These are phyloP conservation scores for Plodia interpunctella DNA, from an alignment of 1,140 invertebrate genomes.

Conservation along the genomic window DNA sequence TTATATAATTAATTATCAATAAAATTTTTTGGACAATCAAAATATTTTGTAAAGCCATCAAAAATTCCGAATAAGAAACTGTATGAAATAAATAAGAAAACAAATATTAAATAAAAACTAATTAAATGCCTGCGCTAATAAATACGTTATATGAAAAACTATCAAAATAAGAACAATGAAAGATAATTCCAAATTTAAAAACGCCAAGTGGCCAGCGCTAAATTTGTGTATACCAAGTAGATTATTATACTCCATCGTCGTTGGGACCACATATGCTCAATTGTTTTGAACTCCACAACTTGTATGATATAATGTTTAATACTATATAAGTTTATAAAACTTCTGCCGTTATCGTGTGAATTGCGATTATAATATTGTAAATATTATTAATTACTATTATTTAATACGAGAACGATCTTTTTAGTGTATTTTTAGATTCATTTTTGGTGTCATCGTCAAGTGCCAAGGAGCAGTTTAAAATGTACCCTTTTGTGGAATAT, in stretches of 20 bases:
- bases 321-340: slow-evolving; percentile 49
- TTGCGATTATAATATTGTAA: slow-evolving; percentile 50
- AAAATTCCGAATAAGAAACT: too few relatives aligned
- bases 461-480: slow-evolving; percentile 51
- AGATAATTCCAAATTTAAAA: not conserved
- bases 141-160: too few relatives aligned
- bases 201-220: not conserved
- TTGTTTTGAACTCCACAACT: slow-evolving; percentile 29
- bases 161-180: too few relatives aligned
- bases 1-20: too few relatives aligned
- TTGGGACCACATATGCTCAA: slow-evolving; percentile 64
- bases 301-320: slow-evolving; percentile 35
- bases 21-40: too few relatives aligned
- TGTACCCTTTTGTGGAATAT: slow-evolving; percentile 7
- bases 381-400: slow-evolving; percentile 31
- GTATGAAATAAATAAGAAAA: too few relatives aligned
- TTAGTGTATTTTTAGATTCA: slow-evolving; percentile 40
- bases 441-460: slow-evolving; percentile 64
- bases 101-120: too few relatives aligned
- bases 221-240: not conserved
- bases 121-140: too few relatives aligned
- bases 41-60: too few relatives aligned
- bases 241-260: slow-evolving; percentile 13
- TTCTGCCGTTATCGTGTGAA: slow-evolving; percentile 39
- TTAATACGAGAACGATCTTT: slow-evolving; percentile 52